These are phyloP conservation scores for Pangasius djambal DNA, from an alignment of 2,797 vertebrate species.

Conservation along the genomic window DNA sequence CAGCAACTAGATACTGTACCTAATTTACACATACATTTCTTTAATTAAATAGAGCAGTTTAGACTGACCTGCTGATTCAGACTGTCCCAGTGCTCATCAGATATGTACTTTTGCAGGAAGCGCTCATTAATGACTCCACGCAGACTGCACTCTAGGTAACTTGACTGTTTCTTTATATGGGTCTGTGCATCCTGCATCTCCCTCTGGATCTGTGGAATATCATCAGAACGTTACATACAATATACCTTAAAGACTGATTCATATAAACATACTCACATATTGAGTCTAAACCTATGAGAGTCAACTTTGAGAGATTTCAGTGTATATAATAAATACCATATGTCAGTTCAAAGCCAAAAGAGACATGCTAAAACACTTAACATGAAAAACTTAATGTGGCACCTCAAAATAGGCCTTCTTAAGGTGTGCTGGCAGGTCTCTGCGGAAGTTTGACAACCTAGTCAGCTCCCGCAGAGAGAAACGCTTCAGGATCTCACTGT, in stretches of 20 bases:
- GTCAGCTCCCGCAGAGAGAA: constrained; percentile 84
- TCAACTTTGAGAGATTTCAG: not conserved
- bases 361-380: not conserved
- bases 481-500: constrained; percentile 81
- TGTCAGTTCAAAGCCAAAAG: not conserved
- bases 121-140: constrained; percentile 77
- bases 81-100: constrained; percentile 76
- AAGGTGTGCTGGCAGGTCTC: constrained; percentile 69
- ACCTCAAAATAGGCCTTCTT: constrained; percentile 74
- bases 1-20: not conserved
- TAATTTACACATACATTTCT: not conserved
- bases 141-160: constrained; percentile 75
- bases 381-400: constrained; percentile 37
- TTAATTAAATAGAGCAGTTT: not conserved
- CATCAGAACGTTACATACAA: constrained; percentile 1
- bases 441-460: constrained; percentile 58
- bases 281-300: not conserved
- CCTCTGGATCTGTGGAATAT: constrained; percentile 70
- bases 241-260: not conserved
- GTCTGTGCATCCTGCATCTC: constrained; percentile 72
- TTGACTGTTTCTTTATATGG: constrained; percentile 61
- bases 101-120: constrained; percentile 75
- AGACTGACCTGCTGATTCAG: constrained; percentile 59
- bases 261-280: too few relatives aligned
- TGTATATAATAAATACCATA: not conserved